These are phyloP conservation scores for Ericerus pela DNA, from an alignment of 1,140 invertebrate genomes.

Conservation along the genomic window DNA sequence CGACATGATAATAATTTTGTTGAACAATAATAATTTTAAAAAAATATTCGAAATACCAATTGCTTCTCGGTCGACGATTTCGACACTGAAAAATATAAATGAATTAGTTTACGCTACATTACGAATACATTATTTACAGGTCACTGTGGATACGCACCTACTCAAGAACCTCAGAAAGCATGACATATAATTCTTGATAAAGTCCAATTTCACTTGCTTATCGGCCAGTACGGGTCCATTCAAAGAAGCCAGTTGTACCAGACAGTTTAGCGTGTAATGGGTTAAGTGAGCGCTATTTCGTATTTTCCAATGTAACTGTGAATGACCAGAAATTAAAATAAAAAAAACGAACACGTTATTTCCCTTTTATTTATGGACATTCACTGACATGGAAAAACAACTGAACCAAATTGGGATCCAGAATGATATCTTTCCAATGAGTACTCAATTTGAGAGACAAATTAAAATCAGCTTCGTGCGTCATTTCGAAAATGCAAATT, in stretches of 20 bases:
- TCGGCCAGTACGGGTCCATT: conserved; percentile 48
- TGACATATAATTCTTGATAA: conserved; percentile 52
- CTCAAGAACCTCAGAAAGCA: conserved; percentile 50
- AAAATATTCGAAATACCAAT: conserved; percentile 51
- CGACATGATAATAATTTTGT: conserved; percentile 9
- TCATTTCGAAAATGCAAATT: conserved; percentile 51
- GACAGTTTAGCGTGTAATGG: conserved; percentile 59
- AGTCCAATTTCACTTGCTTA: conserved; percentile 44
- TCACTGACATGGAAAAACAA: conserved; percentile 54
- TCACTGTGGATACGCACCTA: conserved; percentile 28
- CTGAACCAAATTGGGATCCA: conserved; percentile 52
- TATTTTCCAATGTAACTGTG: conserved; percentile 66
- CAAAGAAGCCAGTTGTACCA: conserved; percentile 64
- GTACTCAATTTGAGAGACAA: conserved; percentile 43
- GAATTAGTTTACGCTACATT: not conserved
- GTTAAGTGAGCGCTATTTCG: conserved; percentile 53
- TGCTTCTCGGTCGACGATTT: conserved; percentile 45
- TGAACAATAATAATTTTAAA: conserved; percentile 42
- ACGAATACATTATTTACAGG: too few relatives aligned
- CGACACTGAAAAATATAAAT: conserved; percentile 32
- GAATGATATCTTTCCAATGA: conserved; percentile 58
- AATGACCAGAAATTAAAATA: conserved; percentile 22
- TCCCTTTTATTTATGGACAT: not conserved
- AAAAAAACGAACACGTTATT: not conserved
- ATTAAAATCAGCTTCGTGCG: conserved; percentile 48